These are phyloP conservation scores for Hydraecia micacea DNA, from an alignment of 2,888 invertebrate species.

Conservation along the genomic window DNA sequence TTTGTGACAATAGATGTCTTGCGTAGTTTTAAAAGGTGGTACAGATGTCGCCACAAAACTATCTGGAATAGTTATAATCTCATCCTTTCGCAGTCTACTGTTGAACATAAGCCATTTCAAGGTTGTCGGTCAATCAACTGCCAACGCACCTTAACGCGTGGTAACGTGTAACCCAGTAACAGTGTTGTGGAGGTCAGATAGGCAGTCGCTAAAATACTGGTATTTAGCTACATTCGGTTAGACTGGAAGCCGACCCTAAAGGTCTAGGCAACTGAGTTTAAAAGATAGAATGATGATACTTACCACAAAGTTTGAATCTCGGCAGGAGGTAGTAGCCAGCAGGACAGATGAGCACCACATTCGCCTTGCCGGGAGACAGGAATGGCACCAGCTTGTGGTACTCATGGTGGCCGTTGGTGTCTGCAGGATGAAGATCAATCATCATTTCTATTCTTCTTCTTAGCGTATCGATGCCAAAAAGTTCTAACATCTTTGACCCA, in stretches of 20 bases:
- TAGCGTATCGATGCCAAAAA: neutral
- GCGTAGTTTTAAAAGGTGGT: neutral
- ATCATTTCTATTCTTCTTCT: neutral
- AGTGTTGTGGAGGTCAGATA: neutral
- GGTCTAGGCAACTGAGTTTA: neutral
- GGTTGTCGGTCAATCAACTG: neutral
- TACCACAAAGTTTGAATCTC: constrained; percentile 76
- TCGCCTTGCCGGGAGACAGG: constrained; percentile 64
- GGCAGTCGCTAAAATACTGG: neutral
- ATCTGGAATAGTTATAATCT: neutral
- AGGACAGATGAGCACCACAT: constrained; percentile 72
- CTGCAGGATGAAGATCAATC: constrained; percentile 22
- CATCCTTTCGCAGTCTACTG: neutral
- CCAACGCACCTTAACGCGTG: neutral
- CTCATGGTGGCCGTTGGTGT: constrained; percentile 58
- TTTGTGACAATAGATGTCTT: neutral
- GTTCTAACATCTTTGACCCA: neutral
- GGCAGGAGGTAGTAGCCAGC: constrained; percentile 73
- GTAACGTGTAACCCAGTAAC: neutral
- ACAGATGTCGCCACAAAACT: neutral
- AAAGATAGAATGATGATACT: constrained; percentile 30
- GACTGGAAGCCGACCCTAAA: neutral
- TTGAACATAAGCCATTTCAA: neutral
- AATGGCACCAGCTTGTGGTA: constrained; percentile 60
- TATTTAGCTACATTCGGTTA: neutral